Base-by-base conservation (phyloP, 2,888 invertebrate genomes). In the Craniophora ligustri region DNA sequence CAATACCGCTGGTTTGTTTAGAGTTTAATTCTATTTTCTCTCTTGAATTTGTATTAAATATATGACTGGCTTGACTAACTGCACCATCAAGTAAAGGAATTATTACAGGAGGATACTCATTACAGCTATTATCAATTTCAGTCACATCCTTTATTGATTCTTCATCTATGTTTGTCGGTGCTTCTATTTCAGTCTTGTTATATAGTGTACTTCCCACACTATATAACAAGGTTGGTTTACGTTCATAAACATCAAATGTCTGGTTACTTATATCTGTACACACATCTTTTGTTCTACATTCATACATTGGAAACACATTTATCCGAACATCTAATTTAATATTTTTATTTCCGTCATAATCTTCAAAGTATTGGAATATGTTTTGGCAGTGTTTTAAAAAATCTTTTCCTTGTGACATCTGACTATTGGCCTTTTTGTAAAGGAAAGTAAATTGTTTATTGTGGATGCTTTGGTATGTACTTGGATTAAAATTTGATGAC, bases 41-140 rank as follows among this genome's bases (percentile, higher is more conserved):
- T 30, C 39, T 68, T 11, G 73, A 72, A 36, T 58, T 75, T 14
- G 59, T 72, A 35, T 65, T 77, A 10, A 81, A 73, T 15, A 86
- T 78, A 61, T 83, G 84, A 66, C 85, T 85, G 7, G 72, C 56
- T 68, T 88, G 81, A 58, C 86, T 89, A 2, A 67, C 65, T 31
- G 88, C 78, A 11, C 82, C 78, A 58, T 91, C 89, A 28, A 89
- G 78, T 58, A 90, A 35, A 7, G 88, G 80, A 57, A 89, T 85
- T 21, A 88, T 79, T 63, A 83, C 79, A 16, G 78, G 73, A 16
- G 53, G 49, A 16, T 26, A 50, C 26, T 68, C 39, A 35, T 45
- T 47, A 4, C 21, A 32, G 38, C 8, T 40, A 3, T 41, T 51
- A 32, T 41, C 26, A 19, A 35, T 40, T 49, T 16, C 46, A 34